These are phyloP conservation scores for Lateolabrax maculatus DNA, from an alignment of 2,797 vertebrate species.

Conservation along the genomic window DNA sequence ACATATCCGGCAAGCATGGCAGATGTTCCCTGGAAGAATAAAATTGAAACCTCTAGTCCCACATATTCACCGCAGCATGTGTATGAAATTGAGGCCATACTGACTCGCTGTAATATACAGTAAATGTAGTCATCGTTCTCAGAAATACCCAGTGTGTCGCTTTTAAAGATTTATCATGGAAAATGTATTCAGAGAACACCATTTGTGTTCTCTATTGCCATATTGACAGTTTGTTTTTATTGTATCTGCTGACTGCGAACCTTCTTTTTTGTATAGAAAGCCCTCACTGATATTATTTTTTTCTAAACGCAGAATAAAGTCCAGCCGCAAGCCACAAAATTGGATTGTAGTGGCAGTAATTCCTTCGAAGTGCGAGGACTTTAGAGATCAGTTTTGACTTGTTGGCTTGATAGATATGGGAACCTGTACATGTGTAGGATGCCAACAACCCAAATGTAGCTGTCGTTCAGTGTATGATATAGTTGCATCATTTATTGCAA, in stretches of 20 bases:
- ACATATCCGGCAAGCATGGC: neutral
- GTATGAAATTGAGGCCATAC: conserved; percentile 33
- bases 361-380: conserved; percentile 54
- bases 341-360: conserved; percentile 55
- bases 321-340: conserved; percentile 46
- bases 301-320: conserved; percentile 30
- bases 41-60: conserved; percentile 6
- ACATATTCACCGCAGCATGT: conserved; percentile 13
- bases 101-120: conserved; percentile 28
- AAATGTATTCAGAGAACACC: conserved; percentile 37
- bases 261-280: conserved; percentile 25
- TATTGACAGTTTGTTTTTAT: conserved; percentile 58
- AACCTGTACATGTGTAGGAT: conserved; percentile 24
- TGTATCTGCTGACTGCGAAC: conserved; percentile 59
- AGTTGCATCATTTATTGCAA: conserved; percentile 31
- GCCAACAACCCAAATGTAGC: conserved; percentile 25
- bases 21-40: neutral
- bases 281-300: conserved; percentile 33
- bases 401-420: conserved; percentile 31
- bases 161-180: conserved; percentile 53
- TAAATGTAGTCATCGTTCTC: conserved; percentile 43
- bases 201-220: conserved; percentile 54
- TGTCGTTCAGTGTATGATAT: neutral
- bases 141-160: conserved; percentile 21
- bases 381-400: conserved; percentile 53